Conservation (phyloP, 1,140 invertebrate species). For the Drosophila punjabiensis region DNA sequence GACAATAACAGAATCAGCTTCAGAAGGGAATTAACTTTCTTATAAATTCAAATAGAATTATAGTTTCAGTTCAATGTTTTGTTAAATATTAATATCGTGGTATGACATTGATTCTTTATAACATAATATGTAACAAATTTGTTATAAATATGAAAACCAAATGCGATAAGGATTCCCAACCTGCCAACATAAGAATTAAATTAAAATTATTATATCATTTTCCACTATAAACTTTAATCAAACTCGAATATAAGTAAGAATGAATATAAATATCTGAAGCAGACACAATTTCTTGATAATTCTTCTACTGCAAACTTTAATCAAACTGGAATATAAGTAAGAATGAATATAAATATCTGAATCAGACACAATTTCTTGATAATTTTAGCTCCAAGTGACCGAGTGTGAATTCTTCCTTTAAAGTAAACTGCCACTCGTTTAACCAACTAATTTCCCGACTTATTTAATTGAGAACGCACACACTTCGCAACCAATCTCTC, state of each 20-base stretch:
- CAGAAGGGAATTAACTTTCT: not conserved
- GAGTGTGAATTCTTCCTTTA: slow-evolving; percentile 4
- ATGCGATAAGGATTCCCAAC: not conserved
- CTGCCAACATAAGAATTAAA: too few species aligned
- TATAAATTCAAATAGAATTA: not conserved
- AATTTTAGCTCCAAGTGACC: not conserved
- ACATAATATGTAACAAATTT: not conserved
- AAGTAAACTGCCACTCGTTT: slow-evolving; percentile 19
- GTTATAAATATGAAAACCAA: not conserved
- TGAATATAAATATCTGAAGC: not conserved
- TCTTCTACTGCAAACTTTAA: not conserved
- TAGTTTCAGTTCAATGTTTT: too few species aligned
- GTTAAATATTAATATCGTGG: too few species aligned
- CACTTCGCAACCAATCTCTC: slow-evolving; percentile 10
- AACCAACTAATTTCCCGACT: slow-evolving; percentile 19
- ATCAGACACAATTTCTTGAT: not conserved
- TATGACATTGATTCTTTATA: too few species aligned
- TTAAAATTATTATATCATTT: too few species aligned
- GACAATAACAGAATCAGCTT: not conserved
- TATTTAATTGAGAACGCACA: slow-evolving; percentile 31
- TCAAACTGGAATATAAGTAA: not conserved
- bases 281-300: not conserved
- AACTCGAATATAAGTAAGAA: not conserved
- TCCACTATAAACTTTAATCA: not conserved
- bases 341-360: too few species aligned